Conservation (phyloP, 2,113 vertebrate species). For the Istiophorus platypterus region DNA sequence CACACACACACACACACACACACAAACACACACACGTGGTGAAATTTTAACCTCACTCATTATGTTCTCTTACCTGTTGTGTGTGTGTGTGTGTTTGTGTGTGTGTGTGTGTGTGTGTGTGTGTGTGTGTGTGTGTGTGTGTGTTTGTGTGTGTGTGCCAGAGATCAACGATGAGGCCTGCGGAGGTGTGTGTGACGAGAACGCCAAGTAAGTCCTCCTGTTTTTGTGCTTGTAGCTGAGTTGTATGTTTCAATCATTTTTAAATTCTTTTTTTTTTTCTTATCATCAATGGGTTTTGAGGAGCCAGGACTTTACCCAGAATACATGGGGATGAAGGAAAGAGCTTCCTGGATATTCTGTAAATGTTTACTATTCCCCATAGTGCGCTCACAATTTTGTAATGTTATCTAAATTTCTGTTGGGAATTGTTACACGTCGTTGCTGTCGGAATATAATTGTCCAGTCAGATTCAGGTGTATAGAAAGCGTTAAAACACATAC, state of each 20-base stretch:
- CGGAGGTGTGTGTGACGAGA: conserved; percentile 86
- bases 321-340: background rate
- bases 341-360: too few relatives aligned
- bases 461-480: too few relatives aligned
- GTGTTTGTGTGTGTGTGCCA: conserved; percentile 65
- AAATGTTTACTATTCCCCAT: too few relatives aligned
- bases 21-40: conserved; percentile 3
- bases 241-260: background rate
- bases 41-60: background rate
- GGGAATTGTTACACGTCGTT: too few relatives aligned
- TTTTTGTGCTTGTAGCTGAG: background rate
- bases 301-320: background rate
- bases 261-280: too few relatives aligned
- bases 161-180: conserved; percentile 87
- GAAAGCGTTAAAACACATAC: too few relatives aligned
- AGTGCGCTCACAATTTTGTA: too few relatives aligned
- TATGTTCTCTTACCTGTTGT: background rate
- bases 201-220: conserved; percentile 89
- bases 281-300: background rate
- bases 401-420: too few relatives aligned
- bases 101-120: too few relatives aligned
- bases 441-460: too few relatives aligned
- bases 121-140: background rate
- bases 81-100: too few relatives aligned
- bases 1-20: background rate